Percentiles rank a stretch among this genome's conserved stretches.
phyloP scores from a whole-genome alignment of 2,888 invertebrate genomes.

The Baccha elongata region DNA sequence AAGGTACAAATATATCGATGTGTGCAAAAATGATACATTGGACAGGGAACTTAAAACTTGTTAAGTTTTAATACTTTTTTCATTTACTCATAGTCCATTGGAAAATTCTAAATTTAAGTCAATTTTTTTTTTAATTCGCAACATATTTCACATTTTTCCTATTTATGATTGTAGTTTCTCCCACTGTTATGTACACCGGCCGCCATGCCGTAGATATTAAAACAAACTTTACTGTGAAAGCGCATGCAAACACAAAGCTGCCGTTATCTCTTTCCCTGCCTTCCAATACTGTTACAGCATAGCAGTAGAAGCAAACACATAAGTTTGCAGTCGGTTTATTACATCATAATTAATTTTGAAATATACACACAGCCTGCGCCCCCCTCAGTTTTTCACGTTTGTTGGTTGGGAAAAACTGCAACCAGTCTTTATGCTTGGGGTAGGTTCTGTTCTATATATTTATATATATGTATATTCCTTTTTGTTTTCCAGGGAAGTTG shows the following conservation, averaged over 20 bases:
- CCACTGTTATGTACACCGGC: slow-evolving; percentile 26
- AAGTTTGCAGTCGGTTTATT: slow-evolving; percentile 67
- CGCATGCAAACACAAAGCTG: slow-evolving; percentile 46
- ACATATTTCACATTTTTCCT: no score
- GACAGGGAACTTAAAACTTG: no score
- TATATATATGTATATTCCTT: background rate
- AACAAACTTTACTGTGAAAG: slow-evolving; percentile 54
- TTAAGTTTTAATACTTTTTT: no score
- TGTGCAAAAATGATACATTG: no score
- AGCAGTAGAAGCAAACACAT: slow-evolving; percentile 30
- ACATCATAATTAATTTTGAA: slow-evolving; percentile 73
- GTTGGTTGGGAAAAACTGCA: slow-evolving; percentile 66
- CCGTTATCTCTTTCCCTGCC: slow-evolving; percentile 48
- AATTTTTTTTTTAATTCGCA: no score
- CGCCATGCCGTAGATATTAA: slow-evolving; percentile 31
- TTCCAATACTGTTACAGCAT: slow-evolving; percentile 19
- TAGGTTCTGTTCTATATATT: slow-evolving; percentile 13
- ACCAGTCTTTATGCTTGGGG: slow-evolving; percentile 40
- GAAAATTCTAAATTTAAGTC: no score
- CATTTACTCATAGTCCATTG: no score
- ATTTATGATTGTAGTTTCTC: background rate
- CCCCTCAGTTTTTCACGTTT: slow-evolving; percentile 40
- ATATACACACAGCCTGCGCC: slow-evolving; percentile 39
- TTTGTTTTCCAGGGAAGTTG: slow-evolving; percentile 3
- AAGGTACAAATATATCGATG: no score